phyloP scores from a whole-genome alignment of 2,797 vertebrate species.

The Graptemys geographica region DNA sequence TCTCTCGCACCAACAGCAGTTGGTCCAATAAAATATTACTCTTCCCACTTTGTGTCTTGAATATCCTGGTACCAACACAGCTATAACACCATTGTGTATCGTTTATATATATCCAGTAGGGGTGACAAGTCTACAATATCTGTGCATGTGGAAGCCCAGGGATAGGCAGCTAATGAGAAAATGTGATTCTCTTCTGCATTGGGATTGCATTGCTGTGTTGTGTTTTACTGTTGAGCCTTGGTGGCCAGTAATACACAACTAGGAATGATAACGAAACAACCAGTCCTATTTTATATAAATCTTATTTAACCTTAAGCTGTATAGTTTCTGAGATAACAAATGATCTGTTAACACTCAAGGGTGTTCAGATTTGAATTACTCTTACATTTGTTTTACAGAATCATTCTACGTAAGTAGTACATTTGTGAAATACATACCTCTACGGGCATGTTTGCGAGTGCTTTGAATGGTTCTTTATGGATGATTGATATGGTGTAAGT shows the following conservation, averaged over 20 bases:
- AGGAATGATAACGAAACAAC: background rate
- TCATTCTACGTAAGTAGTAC: background rate
- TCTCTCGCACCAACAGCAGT: background rate
- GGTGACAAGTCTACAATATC: background rate
- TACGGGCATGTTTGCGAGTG: constrained; percentile 94
- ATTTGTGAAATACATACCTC: constrained; percentile 82
- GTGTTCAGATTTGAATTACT: fast-evolving
- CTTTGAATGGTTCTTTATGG: constrained; percentile 81
- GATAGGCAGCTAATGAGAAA: background rate
- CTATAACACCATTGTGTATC: background rate
- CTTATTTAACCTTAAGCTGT: background rate
- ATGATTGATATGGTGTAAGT: constrained; percentile 91
- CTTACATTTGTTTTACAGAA: background rate
- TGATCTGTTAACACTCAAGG: fast-evolving
- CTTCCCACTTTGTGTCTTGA: background rate
- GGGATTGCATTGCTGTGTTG: background rate
- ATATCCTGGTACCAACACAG: background rate
- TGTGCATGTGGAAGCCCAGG: background rate
- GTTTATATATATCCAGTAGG: background rate
- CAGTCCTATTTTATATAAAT: background rate
- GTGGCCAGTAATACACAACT: background rate
- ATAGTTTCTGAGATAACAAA: background rate
- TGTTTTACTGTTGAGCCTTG: background rate
- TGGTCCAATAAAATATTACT: background rate
- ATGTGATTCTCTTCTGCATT: background rate